Evolutionary conservation across 2,888 invertebrate species (phyloP), one percentile per base, ranked within the genome.

Genomic region (Psylliodes chrysocephalus): DNA sequence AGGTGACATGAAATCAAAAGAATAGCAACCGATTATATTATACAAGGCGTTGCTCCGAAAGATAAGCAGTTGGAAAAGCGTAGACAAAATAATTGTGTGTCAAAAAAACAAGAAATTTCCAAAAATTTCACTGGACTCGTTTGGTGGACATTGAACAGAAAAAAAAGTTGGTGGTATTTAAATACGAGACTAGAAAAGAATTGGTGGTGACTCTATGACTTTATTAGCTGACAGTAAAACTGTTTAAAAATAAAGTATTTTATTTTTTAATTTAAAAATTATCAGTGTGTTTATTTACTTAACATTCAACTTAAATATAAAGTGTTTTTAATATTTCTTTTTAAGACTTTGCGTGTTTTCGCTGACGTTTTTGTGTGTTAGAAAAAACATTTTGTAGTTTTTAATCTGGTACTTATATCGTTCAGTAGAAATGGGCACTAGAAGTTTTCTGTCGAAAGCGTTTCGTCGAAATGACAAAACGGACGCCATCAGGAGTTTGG

Each of bases 351-450:
- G 17, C 17, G 42, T 55, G 25, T 49, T 49, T 49, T 30, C 28
- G 17, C 49, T 14, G 28, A 49, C 33, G 18, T 19, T 30, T 30
- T 30, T 56, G 44, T 30, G 55, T 44, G 46, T 56, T 18, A 47
- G 15, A 44, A 17, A 7, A 44, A 33, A 57, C 30, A 33, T 25
- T 44, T 12, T 28, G 44, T 46, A 44, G 53, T 44, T 35, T 49
- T 5, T 33, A 46, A 56, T 47, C 60, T 59, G 46, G 49, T 49
- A 47, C 40, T 52, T 38, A 53, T 47, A 44, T 52, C 35, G 19
- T n/a, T n/a, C 22, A 55, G 49, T 40, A 59, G 33, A 44, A 47
- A 63, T 69, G 69, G 66, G 59, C 56, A 63, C 67, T 22, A 56
- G 54, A 51, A 60, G 47, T 60, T 40, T 65, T 46, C 60, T 66